Evolutionary conservation across 2,888 invertebrate genomes (phyloP), one percentile per base, ranked within the genome.

Genomic region (Oscheius myriophilus): DNA sequence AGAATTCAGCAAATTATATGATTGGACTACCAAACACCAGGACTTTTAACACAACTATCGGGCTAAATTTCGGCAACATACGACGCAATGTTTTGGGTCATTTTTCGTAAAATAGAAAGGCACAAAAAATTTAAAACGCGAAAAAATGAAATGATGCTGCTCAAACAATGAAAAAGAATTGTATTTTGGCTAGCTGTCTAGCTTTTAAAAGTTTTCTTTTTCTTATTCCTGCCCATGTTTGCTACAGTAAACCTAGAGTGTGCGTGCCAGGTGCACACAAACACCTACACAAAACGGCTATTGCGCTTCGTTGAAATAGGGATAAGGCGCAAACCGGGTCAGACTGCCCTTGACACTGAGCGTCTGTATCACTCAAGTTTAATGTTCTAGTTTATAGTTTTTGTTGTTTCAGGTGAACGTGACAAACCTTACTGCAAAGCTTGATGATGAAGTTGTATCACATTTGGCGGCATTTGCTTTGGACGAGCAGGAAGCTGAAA

Each of bases 391-490:
- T 43, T 43, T 43, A 43, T 43, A 12, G 16, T 16, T 43, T 43
- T 49, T 49, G 9, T 49, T 49, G 49, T 62, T 70, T 51, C 49
- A 78, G 80, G 59, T 70, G 9, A 59, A 69, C 51, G 67, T 76
- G 11, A 65, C 67, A 7, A 55, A 72, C 1, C 58, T 82, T 25
- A 63, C 72, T 21, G 67, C 75, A 9, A 58, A 54, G 0, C 52
- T 82, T 45, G 73, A 75, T 43, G 82, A 83, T 66, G 79, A 80
- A 64, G 77, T 83, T 52, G 54, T 83, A 16, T 69, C 78, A 2
- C 81, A 83, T 69, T 54, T 83, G 39, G 71, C 78, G 1, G 73
- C 82, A 0, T 83, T 83, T 58, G 70, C 77, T 16, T 63, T 73
- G 25, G 78, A 79, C 57, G 81, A 82, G 43, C 69, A 73, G 25